These are phyloP conservation scores for Lethenteron reissneri DNA, from an alignment of 2,113 vertebrate species.

Conservation along the genomic window DNA sequence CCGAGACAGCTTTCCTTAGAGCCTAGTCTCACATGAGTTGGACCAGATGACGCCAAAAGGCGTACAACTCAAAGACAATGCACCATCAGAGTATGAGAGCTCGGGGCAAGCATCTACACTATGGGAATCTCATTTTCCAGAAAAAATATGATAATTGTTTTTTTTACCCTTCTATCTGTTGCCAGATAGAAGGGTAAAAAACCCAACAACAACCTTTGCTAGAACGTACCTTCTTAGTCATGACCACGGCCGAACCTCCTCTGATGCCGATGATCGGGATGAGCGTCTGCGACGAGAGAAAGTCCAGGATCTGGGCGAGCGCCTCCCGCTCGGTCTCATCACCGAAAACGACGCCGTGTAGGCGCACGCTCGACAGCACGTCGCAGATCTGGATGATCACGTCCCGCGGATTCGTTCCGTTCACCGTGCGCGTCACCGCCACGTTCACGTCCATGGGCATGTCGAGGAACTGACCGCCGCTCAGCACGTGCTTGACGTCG, in stretches of 20 bases:
- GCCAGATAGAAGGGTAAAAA: too few species aligned
- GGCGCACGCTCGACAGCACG: conserved; percentile 56
- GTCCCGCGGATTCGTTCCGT: conserved; percentile 71
- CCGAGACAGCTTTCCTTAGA: too few species aligned
- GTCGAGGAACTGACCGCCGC: conserved; percentile 39
- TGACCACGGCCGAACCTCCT: conserved; percentile 64
- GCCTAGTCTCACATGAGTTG: too few species aligned
- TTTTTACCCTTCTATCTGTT: too few species aligned
- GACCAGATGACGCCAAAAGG: too few species aligned
- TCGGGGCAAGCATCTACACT: too few species aligned
- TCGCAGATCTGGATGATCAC: conserved; percentile 74
- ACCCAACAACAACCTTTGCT: too few species aligned
- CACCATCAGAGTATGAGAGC: too few species aligned
- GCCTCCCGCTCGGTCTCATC: conserved; percentile 43
- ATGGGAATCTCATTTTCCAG: too few species aligned
- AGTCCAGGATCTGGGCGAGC: conserved; percentile 74
- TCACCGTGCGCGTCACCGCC: conserved; percentile 53
- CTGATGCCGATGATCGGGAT: conserved; percentile 76
- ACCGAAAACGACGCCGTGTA: conserved; percentile 81
- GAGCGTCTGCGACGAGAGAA: conserved; percentile 74
- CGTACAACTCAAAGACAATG: too few species aligned
- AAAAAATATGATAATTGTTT: too few species aligned
- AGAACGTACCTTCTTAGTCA: conserved; percentile 54
- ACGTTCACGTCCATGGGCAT: conserved; percentile 43
- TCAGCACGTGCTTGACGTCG: conserved; percentile 30